Conservation (phyloP, 2,888 invertebrate genomes). For the Orchesella flavescens region DNA sequence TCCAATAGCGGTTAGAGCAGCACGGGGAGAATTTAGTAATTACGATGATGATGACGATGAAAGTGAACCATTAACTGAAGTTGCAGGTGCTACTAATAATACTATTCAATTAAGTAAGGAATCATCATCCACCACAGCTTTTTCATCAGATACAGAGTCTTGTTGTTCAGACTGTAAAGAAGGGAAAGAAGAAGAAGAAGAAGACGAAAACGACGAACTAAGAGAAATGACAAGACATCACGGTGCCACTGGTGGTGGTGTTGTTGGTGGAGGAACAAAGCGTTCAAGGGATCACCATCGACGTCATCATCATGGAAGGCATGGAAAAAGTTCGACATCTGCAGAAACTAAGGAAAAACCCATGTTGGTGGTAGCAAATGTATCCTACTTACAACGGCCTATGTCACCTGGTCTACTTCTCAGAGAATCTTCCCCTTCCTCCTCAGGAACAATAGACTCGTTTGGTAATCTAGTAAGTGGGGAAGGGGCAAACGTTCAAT, state of each 20-base stretch:
- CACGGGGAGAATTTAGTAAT: slow-evolving; percentile 18
- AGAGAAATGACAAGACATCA: slow-evolving; percentile 63
- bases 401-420: slow-evolving; percentile 67
- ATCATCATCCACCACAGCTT: slow-evolving; percentile 21
- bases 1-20: slow-evolving; percentile 47
- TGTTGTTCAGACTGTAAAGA: slow-evolving; percentile 55
- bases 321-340: not conserved
- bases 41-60: slow-evolving; percentile 45
- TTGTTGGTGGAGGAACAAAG: slow-evolving; percentile 51
- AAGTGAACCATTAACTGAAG: slow-evolving; percentile 47
- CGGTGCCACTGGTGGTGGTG: slow-evolving; percentile 17
- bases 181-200: slow-evolving; percentile 10
- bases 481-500: slow-evolving; percentile 23
- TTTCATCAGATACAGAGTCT: slow-evolving; percentile 52
- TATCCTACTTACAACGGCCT: slow-evolving; percentile 70
- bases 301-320: slow-evolving; percentile 30
- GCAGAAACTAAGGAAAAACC: slow-evolving; percentile 58
- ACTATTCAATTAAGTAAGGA: not conserved
- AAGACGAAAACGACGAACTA: slow-evolving; percentile 16
- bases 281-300: slow-evolving; percentile 50
- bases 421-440: slow-evolving; percentile 47
- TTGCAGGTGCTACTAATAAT: slow-evolving; percentile 36
- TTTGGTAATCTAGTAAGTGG: slow-evolving; percentile 40
- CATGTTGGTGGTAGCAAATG: slow-evolving; percentile 70
- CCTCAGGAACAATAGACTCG: slow-evolving; percentile 50